These are phyloP conservation scores for Protobothrops flavoviridis DNA, from an alignment of 2,113 vertebrate genomes.

Conservation along the genomic window DNA sequence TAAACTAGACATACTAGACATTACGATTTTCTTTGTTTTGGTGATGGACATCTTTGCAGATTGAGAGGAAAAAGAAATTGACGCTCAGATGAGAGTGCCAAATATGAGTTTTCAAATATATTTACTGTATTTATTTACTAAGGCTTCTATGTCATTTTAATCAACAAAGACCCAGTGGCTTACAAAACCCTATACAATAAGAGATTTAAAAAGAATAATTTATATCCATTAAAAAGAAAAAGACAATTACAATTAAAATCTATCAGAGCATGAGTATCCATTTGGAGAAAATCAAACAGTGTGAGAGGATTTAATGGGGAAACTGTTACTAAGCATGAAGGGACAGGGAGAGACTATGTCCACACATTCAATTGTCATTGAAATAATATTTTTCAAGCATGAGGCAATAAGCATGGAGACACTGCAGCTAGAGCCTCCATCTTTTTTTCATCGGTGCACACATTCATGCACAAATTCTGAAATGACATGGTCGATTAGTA, in stretches of 20 bases:
- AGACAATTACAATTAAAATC: background rate
- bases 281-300: background rate
- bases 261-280: background rate
- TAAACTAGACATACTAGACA: too few relatives aligned
- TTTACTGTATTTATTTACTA: background rate
- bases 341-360: background rate
- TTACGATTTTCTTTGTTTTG: background rate
- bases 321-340: background rate
- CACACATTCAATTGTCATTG: background rate
- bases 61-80: background rate
- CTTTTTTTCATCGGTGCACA: background rate
- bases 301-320: background rate
- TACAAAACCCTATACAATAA: background rate
- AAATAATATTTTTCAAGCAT: background rate
- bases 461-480: background rate
- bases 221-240: background rate
- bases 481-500: background rate
- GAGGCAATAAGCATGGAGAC: background rate
- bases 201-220: background rate
- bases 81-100: background rate
- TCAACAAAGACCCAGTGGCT: background rate
- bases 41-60: background rate
- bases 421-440: background rate
- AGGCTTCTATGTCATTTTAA: background rate
- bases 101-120: background rate